These are phyloP conservation scores for Pangasius larnaudii DNA, from an alignment of 2,797 vertebrate species.

Conservation along the genomic window DNA sequence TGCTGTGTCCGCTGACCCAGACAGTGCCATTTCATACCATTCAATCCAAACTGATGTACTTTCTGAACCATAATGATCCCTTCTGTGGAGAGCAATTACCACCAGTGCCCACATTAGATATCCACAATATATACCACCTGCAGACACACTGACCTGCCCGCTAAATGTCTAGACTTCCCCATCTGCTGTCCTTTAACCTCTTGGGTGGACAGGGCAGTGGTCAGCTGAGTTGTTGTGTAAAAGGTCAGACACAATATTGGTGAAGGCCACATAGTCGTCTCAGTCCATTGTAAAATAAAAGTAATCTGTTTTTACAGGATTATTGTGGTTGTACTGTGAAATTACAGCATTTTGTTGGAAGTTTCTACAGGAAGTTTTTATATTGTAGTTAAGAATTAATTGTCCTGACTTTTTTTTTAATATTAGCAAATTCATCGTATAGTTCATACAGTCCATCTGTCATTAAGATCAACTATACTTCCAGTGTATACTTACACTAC, in stretches of 20 bases:
- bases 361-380: not conserved
- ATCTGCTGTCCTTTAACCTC: slow-evolving; percentile 35
- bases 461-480: not conserved
- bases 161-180: slow-evolving; percentile 2
- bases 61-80: slow-evolving; percentile 23
- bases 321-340: not conserved
- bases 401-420: not conserved
- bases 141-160: slow-evolving; percentile 1
- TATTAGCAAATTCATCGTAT: slow-evolving; percentile 1
- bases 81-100: slow-evolving; percentile 31
- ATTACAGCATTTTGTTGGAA: not conserved
- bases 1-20: not conserved
- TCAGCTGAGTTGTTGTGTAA: not conserved
- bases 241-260: slow-evolving; percentile 23
- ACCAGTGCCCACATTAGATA: slow-evolving; percentile 7
- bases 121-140: slow-evolving; percentile 24
- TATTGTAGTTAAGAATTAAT: not conserved
- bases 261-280: not conserved
- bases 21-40: not conserved
- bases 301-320: not conserved
- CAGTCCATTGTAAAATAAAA: slow-evolving; percentile 10
- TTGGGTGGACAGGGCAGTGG: not conserved
- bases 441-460: not conserved
- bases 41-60: not conserved
- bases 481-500: too few relatives aligned